These are phyloP conservation scores for Vidua macroura DNA, from an alignment of 2,113 vertebrate species.

Conservation along the genomic window DNA sequence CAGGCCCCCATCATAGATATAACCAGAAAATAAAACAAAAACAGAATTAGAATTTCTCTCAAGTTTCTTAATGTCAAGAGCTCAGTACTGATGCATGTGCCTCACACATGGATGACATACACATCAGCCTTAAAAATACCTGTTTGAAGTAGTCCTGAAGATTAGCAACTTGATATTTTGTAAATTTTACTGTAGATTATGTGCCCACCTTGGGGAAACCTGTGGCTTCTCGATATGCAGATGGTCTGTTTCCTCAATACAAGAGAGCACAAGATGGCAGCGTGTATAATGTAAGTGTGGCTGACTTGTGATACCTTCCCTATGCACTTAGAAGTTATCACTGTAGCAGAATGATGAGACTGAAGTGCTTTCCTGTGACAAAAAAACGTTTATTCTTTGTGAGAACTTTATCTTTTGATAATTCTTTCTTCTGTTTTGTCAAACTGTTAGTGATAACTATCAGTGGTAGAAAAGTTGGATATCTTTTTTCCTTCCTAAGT, in stretches of 20 bases:
- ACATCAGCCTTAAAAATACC: neutral
- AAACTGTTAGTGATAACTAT: neutral
- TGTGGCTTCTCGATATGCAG: constrained; percentile 79
- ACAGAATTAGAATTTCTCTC: neutral
- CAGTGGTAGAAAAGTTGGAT: neutral
- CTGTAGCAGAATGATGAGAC: neutral
- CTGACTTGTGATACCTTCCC: neutral
- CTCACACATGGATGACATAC: neutral
- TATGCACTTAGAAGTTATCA: neutral
- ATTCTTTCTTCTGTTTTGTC: neutral
- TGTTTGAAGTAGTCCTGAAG: neutral
- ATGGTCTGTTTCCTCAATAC: constrained; percentile 74
- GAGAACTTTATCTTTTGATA: neutral
- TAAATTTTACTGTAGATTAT: constrained; percentile 71
- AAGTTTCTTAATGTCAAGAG: neutral
- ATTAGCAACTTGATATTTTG: neutral
- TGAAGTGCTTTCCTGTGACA: neutral
- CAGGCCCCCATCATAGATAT: neutral
- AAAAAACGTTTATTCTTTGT: neutral
- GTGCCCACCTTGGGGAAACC: constrained; percentile 73
- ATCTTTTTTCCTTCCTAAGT: neutral
- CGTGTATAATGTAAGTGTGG: constrained; percentile 77
- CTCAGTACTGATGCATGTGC: neutral
- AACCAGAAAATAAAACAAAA: neutral
- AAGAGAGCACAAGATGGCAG: constrained; percentile 60